Percentiles rank a stretch among this genome's conserved stretches.
These are phyloP conservation scores for Procambarus clarkii DNA, from an alignment of 1,140 invertebrate genomes.

Conservation along the genomic window DNA sequence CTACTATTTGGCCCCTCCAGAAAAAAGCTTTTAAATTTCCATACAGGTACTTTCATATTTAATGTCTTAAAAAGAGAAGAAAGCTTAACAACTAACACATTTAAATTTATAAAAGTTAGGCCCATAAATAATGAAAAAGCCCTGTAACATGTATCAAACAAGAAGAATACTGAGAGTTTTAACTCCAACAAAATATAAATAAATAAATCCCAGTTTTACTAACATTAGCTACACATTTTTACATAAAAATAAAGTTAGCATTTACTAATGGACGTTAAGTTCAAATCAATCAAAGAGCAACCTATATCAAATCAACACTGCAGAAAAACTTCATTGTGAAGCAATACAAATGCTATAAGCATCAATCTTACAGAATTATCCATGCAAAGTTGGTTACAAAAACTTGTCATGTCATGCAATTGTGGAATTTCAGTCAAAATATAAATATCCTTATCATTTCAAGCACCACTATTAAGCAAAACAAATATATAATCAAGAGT, in stretches of 20 bases:
- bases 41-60: too few species aligned
- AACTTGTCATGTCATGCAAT: constrained; percentile 20
- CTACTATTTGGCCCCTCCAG: neutral
- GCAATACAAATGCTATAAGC: constrained; percentile 36
- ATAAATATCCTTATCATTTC: neutral
- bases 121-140: too few species aligned
- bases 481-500: neutral
- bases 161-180: neutral
- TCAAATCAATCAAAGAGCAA: neutral
- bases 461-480: constrained; percentile 5
- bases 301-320: neutral
- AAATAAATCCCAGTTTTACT: neutral
- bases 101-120: neutral
- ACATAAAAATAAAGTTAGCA: neutral
- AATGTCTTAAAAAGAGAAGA: neutral
- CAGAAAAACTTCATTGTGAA: neutral
- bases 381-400: constrained; percentile 26
- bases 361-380: neutral
- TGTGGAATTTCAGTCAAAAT: neutral
- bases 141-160: neutral
- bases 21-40: neutral
- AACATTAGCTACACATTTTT: neutral
- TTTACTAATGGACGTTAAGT: neutral
- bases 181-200: neutral
- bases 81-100: neutral